These are phyloP conservation scores for Eumeta japonica DNA, from an alignment of 1,140 invertebrate genomes.

Conservation along the genomic window DNA sequence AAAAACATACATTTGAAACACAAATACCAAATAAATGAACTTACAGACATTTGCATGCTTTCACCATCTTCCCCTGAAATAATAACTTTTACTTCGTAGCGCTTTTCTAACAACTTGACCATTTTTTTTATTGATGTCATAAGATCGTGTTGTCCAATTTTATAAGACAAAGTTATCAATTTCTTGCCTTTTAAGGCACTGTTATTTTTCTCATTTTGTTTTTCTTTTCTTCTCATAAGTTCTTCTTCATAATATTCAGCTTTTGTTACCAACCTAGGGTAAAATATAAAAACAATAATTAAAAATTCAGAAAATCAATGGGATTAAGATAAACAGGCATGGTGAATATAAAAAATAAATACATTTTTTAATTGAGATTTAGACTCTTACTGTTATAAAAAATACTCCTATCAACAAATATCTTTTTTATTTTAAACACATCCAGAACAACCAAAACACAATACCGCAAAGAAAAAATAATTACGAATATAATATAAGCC, in stretches of 20 bases:
- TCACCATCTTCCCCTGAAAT: constrained; percentile 56
- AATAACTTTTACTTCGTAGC: constrained; percentile 60
- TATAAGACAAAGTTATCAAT: constrained; percentile 59
- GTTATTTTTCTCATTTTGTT: constrained; percentile 29
- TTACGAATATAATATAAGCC: no score
- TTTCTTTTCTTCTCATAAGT: constrained; percentile 41
- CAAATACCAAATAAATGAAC: constrained; percentile 14
- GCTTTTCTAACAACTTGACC: constrained; percentile 62
- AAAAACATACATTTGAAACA: constrained; percentile 13
- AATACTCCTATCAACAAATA: neutral
- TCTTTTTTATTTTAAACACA: constrained; percentile 8
- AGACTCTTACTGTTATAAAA: neutral
- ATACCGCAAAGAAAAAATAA: constrained; percentile 12
- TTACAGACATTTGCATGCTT: constrained; percentile 45
- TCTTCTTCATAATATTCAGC: constrained; percentile 48
- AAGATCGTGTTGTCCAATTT: constrained; percentile 66
- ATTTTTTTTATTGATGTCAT: constrained; percentile 62
- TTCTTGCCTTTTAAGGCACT: constrained; percentile 58
- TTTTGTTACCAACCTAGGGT: constrained; percentile 42
- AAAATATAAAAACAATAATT: constrained; percentile 7
- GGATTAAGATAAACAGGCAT: no score
- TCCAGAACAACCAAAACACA: constrained; percentile 17
- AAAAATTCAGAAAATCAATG: no score
- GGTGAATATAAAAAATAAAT: no score
- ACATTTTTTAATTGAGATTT: neutral